A percentile compares a stretch with the other conserved stretches of the same genome.
Evolutionary conservation across 1,140 invertebrate genomes (phyloP).

Genomic region (Monochamus saltuarius): DNA sequence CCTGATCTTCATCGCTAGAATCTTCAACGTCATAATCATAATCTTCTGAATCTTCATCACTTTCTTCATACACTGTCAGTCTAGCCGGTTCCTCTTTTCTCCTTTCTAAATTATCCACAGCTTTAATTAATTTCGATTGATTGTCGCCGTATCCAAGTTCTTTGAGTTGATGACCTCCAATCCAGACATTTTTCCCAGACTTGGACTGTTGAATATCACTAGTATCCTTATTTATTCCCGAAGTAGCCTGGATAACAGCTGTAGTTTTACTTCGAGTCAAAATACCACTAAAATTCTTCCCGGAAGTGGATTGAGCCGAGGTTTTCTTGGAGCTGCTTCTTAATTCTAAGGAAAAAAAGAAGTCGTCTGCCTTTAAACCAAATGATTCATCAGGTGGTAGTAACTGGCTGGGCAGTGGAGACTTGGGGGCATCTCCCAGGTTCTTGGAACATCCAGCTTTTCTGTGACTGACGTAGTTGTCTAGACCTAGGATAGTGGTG

Average conservation of each 20-base stretch:
- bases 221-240: conserved; percentile 29
- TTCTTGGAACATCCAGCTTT: conserved; percentile 61
- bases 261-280: conserved; percentile 53
- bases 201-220: conserved; percentile 49
- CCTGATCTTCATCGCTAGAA: conserved; percentile 59
- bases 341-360: conserved; percentile 81
- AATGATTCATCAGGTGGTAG: conserved; percentile 49
- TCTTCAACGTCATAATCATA: conserved; percentile 59
- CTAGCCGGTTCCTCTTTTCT: conserved; percentile 40
- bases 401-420: conserved; percentile 48
- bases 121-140: conserved; percentile 63
- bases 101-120: conserved; percentile 60
- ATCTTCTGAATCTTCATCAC: conserved; percentile 53
- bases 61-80: conserved; percentile 47
- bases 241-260: conserved; percentile 46
- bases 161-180: conserved; percentile 59
- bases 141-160: conserved; percentile 57
- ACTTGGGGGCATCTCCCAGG: conserved; percentile 50
- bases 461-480: conserved; percentile 79
- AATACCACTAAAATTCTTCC: conserved; percentile 53
- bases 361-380: conserved; percentile 73
- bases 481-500: conserved; percentile 73
- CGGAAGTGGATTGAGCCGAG: conserved; percentile 43
- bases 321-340: conserved; percentile 70
- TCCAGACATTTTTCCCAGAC: conserved; percentile 58